Evolutionary conservation across 2,797 vertebrate species (phyloP).

Genomic region (Tarsius wallacei): DNA sequence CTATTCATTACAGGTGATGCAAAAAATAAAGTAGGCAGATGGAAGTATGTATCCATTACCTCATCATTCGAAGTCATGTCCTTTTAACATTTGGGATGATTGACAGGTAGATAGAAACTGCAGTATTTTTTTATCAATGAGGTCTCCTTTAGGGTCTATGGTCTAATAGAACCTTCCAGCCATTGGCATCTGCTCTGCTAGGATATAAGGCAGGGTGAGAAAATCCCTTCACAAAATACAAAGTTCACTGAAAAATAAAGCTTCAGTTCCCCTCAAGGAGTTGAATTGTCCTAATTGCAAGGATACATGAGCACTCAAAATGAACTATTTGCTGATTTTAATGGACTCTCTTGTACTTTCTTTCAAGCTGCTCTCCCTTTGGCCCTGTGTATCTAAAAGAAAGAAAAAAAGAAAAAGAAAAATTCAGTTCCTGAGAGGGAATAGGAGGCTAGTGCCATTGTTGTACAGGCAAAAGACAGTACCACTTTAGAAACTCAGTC

Average conservation of each 20-base stretch:
- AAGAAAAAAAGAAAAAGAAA: constrained; percentile 23
- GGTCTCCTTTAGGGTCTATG: neutral
- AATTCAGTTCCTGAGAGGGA: constrained; percentile 46
- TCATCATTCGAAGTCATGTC: constrained; percentile 58
- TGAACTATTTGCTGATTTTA: constrained; percentile 74
- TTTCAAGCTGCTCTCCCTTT: constrained; percentile 58
- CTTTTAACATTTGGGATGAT: constrained; percentile 21
- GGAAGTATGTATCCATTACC: constrained; percentile 13
- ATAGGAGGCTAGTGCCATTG: constrained; percentile 68
- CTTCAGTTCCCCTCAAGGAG: neutral
- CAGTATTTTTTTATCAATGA: constrained; percentile 46
- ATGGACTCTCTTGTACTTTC: constrained; percentile 47
- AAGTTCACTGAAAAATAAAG: constrained; percentile 52
- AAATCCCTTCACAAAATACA: constrained; percentile 43
- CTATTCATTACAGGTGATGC: constrained; percentile 6
- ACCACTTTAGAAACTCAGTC: constrained; percentile 75
- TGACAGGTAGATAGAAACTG: constrained; percentile 20
- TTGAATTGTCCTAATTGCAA: constrained; percentile 18
- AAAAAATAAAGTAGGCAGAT: constrained; percentile 57
- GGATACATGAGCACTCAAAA: constrained; percentile 35
- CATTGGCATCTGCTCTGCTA: neutral
- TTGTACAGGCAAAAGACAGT: constrained; percentile 68
- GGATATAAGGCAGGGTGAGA: neutral
- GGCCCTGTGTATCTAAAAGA: constrained; percentile 55
- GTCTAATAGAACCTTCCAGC: constrained; percentile 39